Conservation (phyloP, 2,113 vertebrate genomes). For the Trinectes maculatus region DNA sequence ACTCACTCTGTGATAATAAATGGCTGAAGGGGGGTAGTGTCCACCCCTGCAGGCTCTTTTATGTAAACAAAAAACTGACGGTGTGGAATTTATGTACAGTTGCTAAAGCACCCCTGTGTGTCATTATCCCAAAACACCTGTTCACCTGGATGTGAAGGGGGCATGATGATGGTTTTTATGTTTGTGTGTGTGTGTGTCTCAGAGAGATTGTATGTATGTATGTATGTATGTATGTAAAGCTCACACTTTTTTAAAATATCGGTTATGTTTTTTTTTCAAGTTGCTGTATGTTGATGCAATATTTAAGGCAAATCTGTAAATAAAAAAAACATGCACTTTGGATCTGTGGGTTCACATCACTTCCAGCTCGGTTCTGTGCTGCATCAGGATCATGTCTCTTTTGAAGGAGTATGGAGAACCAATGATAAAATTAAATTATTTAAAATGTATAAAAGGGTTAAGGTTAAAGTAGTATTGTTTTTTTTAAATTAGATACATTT, state of each 20-base stretch:
- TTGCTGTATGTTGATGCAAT: background rate
- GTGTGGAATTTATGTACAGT: background rate
- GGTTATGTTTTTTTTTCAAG: background rate
- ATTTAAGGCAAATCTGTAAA: slow-evolving; percentile 31
- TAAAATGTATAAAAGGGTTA: too few species aligned
- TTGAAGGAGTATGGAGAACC: background rate
- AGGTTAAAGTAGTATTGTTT: too few species aligned
- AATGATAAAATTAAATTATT: too few species aligned
- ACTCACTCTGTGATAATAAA: background rate
- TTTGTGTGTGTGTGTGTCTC: background rate
- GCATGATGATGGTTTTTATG: slow-evolving; percentile 2
- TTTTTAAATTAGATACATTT: too few species aligned
- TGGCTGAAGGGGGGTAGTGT: too few species aligned
- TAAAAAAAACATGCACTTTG: slow-evolving; percentile 25
- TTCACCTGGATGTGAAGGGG: slow-evolving; percentile 42
- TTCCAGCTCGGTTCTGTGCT: background rate
- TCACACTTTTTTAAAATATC: slow-evolving; percentile 1
- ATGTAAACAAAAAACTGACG: slow-evolving; percentile 26
- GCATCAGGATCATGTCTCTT: background rate
- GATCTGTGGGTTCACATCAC: background rate
- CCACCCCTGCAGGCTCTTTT: background rate
- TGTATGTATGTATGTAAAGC: background rate
- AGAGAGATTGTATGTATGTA: background rate
- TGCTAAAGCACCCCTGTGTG: background rate
- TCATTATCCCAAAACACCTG: slow-evolving; percentile 4